These are phyloP conservation scores for Macrocentrus cingulum DNA, from an alignment of 1,140 invertebrate species.

Conservation along the genomic window DNA sequence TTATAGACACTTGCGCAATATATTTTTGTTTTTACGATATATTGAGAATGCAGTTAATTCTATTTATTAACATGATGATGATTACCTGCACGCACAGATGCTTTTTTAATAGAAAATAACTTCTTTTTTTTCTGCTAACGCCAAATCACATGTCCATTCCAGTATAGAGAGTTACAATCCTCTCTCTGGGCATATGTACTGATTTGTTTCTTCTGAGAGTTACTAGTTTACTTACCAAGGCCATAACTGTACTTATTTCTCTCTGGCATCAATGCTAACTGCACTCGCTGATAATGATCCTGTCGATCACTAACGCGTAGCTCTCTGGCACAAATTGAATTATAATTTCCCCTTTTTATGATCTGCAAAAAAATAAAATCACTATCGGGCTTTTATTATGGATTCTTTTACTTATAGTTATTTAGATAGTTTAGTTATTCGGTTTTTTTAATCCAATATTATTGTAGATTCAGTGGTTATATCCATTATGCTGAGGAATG, in stretches of 20 bases:
- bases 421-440: too few species aligned
- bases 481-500: too few species aligned
- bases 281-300: background rate
- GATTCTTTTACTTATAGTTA: too few species aligned
- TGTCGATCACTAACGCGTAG: conserved; percentile 1
- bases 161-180: too few species aligned
- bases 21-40: conserved; percentile 7
- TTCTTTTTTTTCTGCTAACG: too few species aligned
- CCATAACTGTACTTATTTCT: conserved; percentile 14
- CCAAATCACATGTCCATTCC: too few species aligned
- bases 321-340: background rate
- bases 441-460: too few species aligned
- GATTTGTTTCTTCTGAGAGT: background rate
- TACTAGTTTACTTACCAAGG: conserved; percentile 4
- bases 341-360: conserved; percentile 1
- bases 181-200: background rate
- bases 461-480: too few species aligned
- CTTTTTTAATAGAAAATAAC: background rate
- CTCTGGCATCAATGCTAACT: background rate
- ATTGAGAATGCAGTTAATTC: background rate
- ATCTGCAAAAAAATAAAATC: background rate
- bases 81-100: conserved; percentile 12
- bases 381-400: background rate
- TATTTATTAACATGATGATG: conserved; percentile 8
- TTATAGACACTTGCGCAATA: background rate